Evolutionary conservation across 1,140 invertebrate genomes (phyloP), one percentile per base, ranked within the genome.

Genomic region (Drosophila equinoxialis): DNA sequence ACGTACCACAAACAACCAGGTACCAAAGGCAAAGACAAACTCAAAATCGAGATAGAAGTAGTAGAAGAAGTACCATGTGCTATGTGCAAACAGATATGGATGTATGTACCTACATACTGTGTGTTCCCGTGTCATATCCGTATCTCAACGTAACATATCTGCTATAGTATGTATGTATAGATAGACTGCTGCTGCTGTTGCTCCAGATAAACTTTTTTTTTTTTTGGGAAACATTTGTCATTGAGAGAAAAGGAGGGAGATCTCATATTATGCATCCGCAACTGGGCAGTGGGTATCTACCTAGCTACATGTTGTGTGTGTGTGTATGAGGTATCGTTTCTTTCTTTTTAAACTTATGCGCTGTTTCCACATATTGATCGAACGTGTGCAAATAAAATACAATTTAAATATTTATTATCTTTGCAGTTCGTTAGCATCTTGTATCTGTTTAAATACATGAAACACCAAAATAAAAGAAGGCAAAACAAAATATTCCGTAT

Each of bases 401-500:
- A 90, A 90, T 90, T 90, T 90, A 90, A 90, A 90, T 90, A 90
- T 90, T 90, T 90, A 90, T 90, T 90, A 87, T 86, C 77, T 86
- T 87, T 81, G 86, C 82, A 90, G 86, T 90, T 90, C 87, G 87
- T 90, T 90, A 90, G 87, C 87, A 90, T 90, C 84, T 87, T 87
- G 84, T 87, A 84, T 87, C 77, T 84, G 84, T 73, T 87, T 84
- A 80, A 75, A 82, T 23, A 83, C 45, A 48, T 48, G 45, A 57
- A 35, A 39, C 33, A 59, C 35, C 33, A 8, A 59, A 59, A 30
- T 30, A 59, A 11, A 59, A 13, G 2, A 30, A 30, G 30, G 39
- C 1, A 39, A 20, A 5, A 39, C 14, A 59, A 35, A 39, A 39
- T 13, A 11, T 39, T 39, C 37, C 10, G 37, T 13, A 39, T 39